Evolutionary conservation across 1,140 invertebrate genomes (phyloP), one percentile per base, ranked within the genome.

Genomic region (Battus philenor): DNA sequence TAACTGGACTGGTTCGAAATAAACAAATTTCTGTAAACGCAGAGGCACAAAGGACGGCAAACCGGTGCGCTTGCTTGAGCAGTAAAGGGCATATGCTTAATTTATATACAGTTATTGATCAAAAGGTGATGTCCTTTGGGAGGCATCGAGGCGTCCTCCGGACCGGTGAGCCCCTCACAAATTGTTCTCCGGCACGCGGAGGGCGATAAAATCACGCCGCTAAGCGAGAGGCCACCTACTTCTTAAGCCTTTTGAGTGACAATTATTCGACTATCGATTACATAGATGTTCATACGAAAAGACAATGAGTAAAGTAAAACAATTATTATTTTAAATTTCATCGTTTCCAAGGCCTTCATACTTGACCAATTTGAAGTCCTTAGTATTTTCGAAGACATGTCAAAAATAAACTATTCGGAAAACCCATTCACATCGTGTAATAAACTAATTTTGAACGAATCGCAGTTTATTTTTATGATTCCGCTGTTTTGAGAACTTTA

Each of bases 31-130:
- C 50, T 59, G 69, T 53, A 48, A 48, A 50, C 50, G 44, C 44
- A 17, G 30, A 46, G 54, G 54, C 59, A 78, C 67, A 75, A 80
- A 80, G 76, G 60, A 54, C 62, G 49, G 57, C 64, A 44, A 71
- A 68, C 59, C 65, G 53, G 66, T 76, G 58, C 70, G 77, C 64
- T 66, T 64, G 62, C 61, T 69, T 61, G 65, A 76, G 66, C 80
- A 81, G 55, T 48, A 77, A 79, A 83, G 75, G 79, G 68, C 75
- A 83, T 83, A 76, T 81, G 79, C 66, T 73, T 80, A 79, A 78
- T 78, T 81, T 84, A 72, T 83, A 74, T 81, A 84, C 79, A 84
- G 71, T 78, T 84, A 81, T 84, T 84, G 79, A 84, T 84, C 79
- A 83, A 83, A 83, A 79, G 79, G 66, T 77, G 68, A 64, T 61